Percentiles rank a stretch among this genome's conserved stretches.
Conservation (phyloP, 2,797 vertebrate species). For the Oryzias dopingdopingensis region DNA sequence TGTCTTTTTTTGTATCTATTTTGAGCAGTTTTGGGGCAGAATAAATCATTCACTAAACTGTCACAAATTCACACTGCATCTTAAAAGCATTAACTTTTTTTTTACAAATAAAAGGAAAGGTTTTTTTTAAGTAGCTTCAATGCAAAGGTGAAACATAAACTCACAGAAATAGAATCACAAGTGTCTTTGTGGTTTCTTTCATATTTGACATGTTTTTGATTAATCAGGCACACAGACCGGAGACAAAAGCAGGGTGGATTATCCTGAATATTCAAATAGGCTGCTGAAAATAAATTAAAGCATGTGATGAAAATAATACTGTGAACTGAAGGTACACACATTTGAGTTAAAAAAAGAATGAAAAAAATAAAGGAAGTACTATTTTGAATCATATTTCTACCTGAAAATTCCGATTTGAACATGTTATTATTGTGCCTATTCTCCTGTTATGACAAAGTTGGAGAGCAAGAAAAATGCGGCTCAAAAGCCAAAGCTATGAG, state of each 20-base stretch:
- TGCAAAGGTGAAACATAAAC: conserved; percentile 39
- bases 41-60: not conserved
- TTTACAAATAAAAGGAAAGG: conserved; percentile 29
- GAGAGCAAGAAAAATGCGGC: not conserved
- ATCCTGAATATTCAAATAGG: conserved; percentile 23
- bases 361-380: not conserved
- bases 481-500: too few species aligned
- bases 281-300: conserved; percentile 1
- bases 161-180: conserved; percentile 57
- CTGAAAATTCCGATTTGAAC: not conserved
- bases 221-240: conserved; percentile 41
- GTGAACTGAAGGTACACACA: conserved; percentile 26
- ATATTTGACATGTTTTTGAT: conserved; percentile 63
- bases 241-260: conserved; percentile 24
- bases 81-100: conserved; percentile 27
- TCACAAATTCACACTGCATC: conserved; percentile 14
- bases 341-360: conserved; percentile 14
- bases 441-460: too few species aligned
- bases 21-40: conserved; percentile 1
- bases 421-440: not conserved
- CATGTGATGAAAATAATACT: conserved; percentile 9
- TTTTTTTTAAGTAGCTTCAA: conserved; percentile 51
- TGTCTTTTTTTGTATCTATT: not conserved
- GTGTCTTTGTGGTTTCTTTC: conserved; percentile 44
- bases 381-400: not conserved